These are phyloP conservation scores for Scomberomorus guttatus DNA, from an alignment of 2,797 vertebrate genomes.

Conservation along the genomic window DNA sequence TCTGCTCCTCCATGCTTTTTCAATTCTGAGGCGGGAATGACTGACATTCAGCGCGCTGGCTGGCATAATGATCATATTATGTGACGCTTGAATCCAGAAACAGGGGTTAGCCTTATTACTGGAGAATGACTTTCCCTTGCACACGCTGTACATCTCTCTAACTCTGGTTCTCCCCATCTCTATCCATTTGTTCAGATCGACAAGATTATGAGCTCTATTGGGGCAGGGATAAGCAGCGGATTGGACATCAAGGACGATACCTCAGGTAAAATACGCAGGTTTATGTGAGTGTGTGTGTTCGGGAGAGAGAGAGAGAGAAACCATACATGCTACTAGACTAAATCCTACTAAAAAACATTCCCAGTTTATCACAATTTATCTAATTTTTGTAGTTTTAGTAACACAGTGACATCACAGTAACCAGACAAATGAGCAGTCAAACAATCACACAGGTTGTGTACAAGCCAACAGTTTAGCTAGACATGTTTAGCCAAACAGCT, in stretches of 20 bases:
- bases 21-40: slow-evolving; percentile 50
- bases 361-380: neutral
- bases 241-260: slow-evolving; percentile 86
- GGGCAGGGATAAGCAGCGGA: slow-evolving; percentile 93
- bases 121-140: slow-evolving; percentile 50
- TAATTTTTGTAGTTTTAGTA: too few relatives aligned
- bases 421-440: too few relatives aligned
- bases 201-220: slow-evolving; percentile 98
- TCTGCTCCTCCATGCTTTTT: slow-evolving; percentile 28
- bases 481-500: too few relatives aligned
- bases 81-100: slow-evolving; percentile 70
- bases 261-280: slow-evolving; percentile 85
- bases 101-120: slow-evolving; percentile 65
- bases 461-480: too few relatives aligned
- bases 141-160: slow-evolving; percentile 35
- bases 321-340: neutral
- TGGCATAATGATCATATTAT: slow-evolving; percentile 64
- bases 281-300: neutral
- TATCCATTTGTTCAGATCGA: slow-evolving; percentile 88
- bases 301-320: too few relatives aligned
- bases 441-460: too few relatives aligned
- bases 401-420: too few relatives aligned
- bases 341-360: neutral
- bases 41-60: slow-evolving; percentile 51
- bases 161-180: slow-evolving; percentile 26